A percentile compares a stretch with the other conserved stretches of the same genome.
These are phyloP conservation scores for Sebastes kiyomatsui DNA, from an alignment of 2,797 vertebrate species.

Conservation along the genomic window DNA sequence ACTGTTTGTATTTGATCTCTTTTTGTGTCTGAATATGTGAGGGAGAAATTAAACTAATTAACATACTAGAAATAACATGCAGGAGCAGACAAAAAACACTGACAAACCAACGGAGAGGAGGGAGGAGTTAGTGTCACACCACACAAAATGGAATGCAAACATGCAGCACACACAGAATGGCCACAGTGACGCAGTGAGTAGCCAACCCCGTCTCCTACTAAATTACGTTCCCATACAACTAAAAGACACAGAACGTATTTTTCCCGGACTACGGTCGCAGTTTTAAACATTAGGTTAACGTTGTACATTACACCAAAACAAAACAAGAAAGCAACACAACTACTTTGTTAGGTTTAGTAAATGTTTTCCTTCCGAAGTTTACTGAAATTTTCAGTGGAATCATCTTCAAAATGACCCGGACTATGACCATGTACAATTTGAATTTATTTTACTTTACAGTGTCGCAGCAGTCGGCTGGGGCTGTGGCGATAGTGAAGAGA, in stretches of 20 bases:
- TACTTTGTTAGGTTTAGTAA: no score
- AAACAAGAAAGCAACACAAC: not conserved
- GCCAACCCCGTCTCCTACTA: not conserved
- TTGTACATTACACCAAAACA: not conserved
- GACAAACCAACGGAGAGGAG: not conserved
- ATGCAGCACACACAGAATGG: conserved; percentile 6
- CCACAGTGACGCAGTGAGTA: not conserved
- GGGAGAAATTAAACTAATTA: not conserved
- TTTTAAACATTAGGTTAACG: not conserved
- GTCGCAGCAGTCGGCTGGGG: no score
- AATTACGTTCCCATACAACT: not conserved
- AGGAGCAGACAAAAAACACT: not conserved
- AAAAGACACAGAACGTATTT: not conserved
- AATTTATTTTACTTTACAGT: no score
- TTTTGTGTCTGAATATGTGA: not conserved
- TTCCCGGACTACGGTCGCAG: not conserved
- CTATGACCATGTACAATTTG: no score
- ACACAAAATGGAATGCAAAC: not conserved
- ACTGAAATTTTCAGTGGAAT: no score
- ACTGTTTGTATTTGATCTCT: not conserved
- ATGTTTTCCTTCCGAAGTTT: no score
- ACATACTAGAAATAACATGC: not conserved
- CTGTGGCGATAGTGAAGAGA: not conserved
- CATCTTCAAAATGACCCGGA: no score
- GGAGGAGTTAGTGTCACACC: not conserved